Conservation (phyloP, 2,113 vertebrate genomes). For the Takifugu bimaculatus region DNA sequence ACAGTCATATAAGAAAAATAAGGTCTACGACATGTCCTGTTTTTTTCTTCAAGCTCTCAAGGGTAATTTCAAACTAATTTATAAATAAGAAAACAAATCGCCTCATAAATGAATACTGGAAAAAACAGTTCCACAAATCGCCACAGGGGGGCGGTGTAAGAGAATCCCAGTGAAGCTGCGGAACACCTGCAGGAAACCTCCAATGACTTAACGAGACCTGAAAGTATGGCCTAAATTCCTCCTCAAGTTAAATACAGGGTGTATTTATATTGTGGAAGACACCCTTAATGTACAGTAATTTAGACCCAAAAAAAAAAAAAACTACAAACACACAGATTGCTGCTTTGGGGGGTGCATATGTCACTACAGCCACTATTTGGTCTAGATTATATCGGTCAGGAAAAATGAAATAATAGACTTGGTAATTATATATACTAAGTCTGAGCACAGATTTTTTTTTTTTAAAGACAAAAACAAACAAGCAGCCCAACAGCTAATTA, state of each 20-base stretch:
- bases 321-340: not conserved
- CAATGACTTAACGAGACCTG: constrained; percentile 38
- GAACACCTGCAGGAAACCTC: constrained; percentile 37
- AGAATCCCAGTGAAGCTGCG: not conserved
- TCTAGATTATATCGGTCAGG: constrained; percentile 13
- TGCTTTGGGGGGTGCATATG: constrained; percentile 6
- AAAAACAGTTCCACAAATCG: constrained; percentile 13
- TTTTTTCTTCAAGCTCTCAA: not conserved
- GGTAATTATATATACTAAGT: constrained; percentile 12
- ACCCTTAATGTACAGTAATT: constrained; percentile 33
- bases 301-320: constrained; percentile 24
- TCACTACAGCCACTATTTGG: constrained; percentile 45
- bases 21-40: not conserved
- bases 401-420: constrained; percentile 12
- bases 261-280: constrained; percentile 47
- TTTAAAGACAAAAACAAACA: constrained; percentile 11
- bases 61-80: not conserved
- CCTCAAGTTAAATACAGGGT: constrained; percentile 50
- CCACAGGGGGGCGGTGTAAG: constrained; percentile 63
- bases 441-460: not conserved
- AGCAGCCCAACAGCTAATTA: constrained; percentile 28
- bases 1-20: no score
- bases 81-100: not conserved
- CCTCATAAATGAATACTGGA: not conserved
- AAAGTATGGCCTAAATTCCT: constrained; percentile 48